These are phyloP conservation scores for Equus quagga DNA, from an alignment of 2,113 vertebrate species.

Conservation along the genomic window DNA sequence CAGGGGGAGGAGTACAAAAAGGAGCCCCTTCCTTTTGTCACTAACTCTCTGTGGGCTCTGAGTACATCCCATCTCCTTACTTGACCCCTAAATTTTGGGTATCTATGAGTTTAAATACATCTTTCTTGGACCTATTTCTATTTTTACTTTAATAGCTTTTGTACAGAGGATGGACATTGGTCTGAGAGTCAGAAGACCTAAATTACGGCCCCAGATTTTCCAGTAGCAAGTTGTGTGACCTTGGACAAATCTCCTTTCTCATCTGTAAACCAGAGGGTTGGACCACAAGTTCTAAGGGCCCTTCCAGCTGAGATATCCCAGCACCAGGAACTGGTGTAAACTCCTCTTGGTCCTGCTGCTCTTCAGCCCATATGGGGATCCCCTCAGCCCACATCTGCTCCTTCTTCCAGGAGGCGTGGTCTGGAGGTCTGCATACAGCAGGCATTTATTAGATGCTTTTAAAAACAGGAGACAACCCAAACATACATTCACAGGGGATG, in stretches of 20 bases:
- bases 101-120: not conserved
- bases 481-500: not conserved
- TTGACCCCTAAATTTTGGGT: not conserved
- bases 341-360: not conserved
- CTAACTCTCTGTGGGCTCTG: not conserved
- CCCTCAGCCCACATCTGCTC: not conserved
- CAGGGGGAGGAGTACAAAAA: not conserved
- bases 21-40: not conserved
- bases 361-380: not conserved
- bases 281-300: not conserved
- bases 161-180: not conserved
- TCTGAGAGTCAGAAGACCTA: not conserved
- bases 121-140: not conserved
- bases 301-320: not conserved
- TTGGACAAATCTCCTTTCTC: not conserved
- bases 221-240: not conserved
- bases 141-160: constrained; percentile 1
- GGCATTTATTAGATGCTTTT: not conserved
- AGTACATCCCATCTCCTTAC: not conserved
- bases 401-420: not conserved
- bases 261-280: not conserved
- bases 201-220: not conserved
- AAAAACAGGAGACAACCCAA: not conserved
- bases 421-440: not conserved
- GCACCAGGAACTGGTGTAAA: not conserved